Base-by-base conservation (phyloP, 1,140 invertebrate species). In the Hestina assimilis region DNA sequence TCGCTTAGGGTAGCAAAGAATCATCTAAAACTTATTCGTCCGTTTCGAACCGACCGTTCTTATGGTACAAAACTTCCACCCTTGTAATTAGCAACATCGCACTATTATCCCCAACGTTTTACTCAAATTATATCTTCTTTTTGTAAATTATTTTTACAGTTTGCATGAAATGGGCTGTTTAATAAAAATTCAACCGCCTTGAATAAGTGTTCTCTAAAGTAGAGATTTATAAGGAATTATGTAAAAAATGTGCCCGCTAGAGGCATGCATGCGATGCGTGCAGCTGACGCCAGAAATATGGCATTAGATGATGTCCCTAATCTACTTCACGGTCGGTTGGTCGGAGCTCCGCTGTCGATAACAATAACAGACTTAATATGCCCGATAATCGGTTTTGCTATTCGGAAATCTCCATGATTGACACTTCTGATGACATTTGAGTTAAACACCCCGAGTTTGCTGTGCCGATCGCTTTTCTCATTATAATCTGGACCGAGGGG, bases 321-420 rank as follows among this genome's bases (percentile, higher is more conserved):
- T 85, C 81, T 84, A 79, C 69, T 85, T 85, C 76, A 85, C 75
- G 78, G 81, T 80, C 59, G 68, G 79, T 50, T 71, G 75, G 74
- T 61, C 75, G 71, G 68, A 65, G 57, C 64, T 67, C 66, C 64
- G 69, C 71, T 79, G 79, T 83, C 84, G 80, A 82, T 84, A 81
- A 85, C 80, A 87, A 87, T 86, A 85, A 86, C 75, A 59, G 81
- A 84, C 81, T 83, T 87, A 87, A 87, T 87, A 84, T 72, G 75
- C 77, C 75, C 79, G 83, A 84, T 86, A 87, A 87, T 87, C 84
- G 84, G 83, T 84, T 87, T 87, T 82, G 76, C 78, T 83, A 86
- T 86, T 87, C 72, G 70, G 68, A 83, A 82, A 81, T 76, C 76
- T 79, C 73, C 63, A 74, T 86, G 84, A 86, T 86, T 87, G 84